Base-by-base conservation (phyloP, 2,113 vertebrate genomes). In the Origma solitaria region DNA sequence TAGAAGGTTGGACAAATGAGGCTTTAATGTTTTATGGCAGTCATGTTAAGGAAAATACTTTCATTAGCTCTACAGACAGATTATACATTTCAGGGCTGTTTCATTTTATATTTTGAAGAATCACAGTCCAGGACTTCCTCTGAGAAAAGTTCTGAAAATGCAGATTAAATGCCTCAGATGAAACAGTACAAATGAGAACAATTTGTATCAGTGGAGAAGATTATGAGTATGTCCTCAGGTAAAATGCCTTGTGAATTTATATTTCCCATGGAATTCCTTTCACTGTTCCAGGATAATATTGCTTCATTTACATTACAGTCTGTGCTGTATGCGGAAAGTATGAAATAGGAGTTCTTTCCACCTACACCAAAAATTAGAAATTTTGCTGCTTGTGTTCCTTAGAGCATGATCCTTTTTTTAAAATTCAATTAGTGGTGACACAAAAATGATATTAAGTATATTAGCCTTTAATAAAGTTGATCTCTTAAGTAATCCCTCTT, bases 191-290 rank as follows among this genome's bases (percentile, higher is more conserved):
- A 86, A 89, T 40, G n/a, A 87, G 76, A 88, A 62, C 45, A 75
- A 49, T 92, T 95, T 77, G 54, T 92, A 76, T 86, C 50, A 72
- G 64, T 37, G 23, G 53, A 93, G 62, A 64, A 80, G 80, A 92
- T 86, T 78, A 65, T 5, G 19, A 83, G 21, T 70, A 86, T 37
- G 0, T 56, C 90, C 57, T 89, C 77, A 97, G 91, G 86, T 96
- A 91, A 95, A 95, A 96, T 79, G 68, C 68, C 56, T 87, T 40
- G 4, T 91, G 92, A 95, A 93, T 70, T 91, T 94, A 86, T 58
- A 80, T 94, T 83, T 89, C 87, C 84, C 47, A 27, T 91, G 85
- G 92, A 97, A 95, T 90, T 94, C 35, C 58, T 56, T 68, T 93
- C 49, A 44, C 40, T 47, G 31, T 94, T 96, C 90, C 94, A 95